Evolutionary conservation across 1,140 invertebrate species (phyloP).

Genomic region (Stegodyphus dumicola): DNA sequence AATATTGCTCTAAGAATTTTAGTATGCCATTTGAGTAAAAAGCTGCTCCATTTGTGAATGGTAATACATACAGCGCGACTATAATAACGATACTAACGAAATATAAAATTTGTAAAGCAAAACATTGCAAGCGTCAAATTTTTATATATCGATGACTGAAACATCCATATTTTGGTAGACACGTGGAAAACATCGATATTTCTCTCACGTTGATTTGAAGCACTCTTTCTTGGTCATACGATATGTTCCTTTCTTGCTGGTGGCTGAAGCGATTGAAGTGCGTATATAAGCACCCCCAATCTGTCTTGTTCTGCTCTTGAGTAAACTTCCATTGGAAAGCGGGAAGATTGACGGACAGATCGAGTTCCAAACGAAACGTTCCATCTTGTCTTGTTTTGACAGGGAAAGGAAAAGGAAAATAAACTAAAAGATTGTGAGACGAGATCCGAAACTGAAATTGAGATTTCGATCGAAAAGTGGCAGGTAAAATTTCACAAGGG

Average conservation of each 20-base stretch:
- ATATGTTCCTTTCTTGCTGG: neutral
- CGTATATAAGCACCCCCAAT: neutral
- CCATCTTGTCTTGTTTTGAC: slow-evolving; percentile 13
- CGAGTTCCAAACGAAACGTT: neutral
- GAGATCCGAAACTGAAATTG: neutral
- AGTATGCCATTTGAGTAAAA: too few relatives aligned
- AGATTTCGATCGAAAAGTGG: neutral
- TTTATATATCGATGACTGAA: neutral
- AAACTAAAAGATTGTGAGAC: neutral
- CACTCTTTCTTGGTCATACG: neutral
- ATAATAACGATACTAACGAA: too few relatives aligned
- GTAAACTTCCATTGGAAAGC: neutral
- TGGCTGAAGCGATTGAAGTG: neutral
- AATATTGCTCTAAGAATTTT: too few relatives aligned
- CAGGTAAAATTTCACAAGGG: neutral
- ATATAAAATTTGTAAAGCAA: too few relatives aligned
- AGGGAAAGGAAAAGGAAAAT: neutral
- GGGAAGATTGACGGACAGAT: slow-evolving; percentile 1
- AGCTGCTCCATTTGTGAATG: too few relatives aligned
- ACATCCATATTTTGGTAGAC: neutral
- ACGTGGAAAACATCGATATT: slow-evolving; percentile 4
- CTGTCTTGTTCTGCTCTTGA: neutral
- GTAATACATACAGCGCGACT: too few relatives aligned
- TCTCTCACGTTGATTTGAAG: neutral
- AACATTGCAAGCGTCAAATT: too few relatives aligned